Conservation (phyloP, 2,888 invertebrate species). For the Hemicrepidius hirtus region DNA sequence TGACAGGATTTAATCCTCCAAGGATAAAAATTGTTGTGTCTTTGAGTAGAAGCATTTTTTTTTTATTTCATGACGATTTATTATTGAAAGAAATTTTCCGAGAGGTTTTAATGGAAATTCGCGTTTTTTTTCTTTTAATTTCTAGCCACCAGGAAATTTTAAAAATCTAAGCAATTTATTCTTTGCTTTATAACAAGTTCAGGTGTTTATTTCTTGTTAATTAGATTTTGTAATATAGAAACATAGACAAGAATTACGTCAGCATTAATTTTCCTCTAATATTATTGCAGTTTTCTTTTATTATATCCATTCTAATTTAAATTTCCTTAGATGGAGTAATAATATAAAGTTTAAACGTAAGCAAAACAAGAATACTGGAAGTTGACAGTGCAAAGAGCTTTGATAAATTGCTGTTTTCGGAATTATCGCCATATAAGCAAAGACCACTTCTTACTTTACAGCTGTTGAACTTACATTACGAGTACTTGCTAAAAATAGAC, state of each 20-base stretch:
- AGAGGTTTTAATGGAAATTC: no score
- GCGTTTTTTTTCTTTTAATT: no score
- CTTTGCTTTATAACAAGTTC: no score
- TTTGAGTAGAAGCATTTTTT: no score
- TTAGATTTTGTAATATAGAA: neutral
- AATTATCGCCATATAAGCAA: slow-evolving; percentile 47
- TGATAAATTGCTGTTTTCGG: slow-evolving; percentile 48
- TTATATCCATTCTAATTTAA: slow-evolving; percentile 42
- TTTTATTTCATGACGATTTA: no score
- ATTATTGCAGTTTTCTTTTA: neutral
- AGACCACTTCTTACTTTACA: slow-evolving; percentile 43
- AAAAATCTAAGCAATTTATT: no score
- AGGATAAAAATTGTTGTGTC: no score
- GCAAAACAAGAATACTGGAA: slow-evolving; percentile 44
- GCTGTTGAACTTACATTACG: slow-evolving; percentile 41
- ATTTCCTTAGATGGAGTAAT: slow-evolving; percentile 37
- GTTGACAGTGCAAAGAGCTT: slow-evolving; percentile 38
- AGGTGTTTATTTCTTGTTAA: no score
- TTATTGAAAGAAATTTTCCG: no score
- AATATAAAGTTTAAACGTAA: slow-evolving; percentile 37
- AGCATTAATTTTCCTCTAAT: neutral
- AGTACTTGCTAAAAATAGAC: slow-evolving; percentile 45
- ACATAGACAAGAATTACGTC: neutral
- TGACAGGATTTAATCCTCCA: no score
- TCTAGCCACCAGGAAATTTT: no score